Evolutionary conservation across 2,888 invertebrate genomes (phyloP), one percentile per base, ranked within the genome.

Genomic region (Scaptomyza polygonia): DNA sequence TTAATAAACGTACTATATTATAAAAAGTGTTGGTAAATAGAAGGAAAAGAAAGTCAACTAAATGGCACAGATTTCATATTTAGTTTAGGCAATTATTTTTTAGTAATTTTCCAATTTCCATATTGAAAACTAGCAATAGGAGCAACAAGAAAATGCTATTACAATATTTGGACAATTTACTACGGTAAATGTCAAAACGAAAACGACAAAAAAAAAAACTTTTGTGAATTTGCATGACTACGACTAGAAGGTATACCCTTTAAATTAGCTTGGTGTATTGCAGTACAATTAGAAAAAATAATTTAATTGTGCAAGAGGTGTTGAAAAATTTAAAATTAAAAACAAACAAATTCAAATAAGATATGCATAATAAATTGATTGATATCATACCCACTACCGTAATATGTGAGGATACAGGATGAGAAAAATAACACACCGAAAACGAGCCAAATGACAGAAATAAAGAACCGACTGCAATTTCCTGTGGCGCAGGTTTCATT

Each of bases 381-480:
- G 25, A 5, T 25, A 48, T 30, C 16, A 47, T 6, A n/a, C 8
- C 5, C 30, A 2, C 12, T 18, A 4, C 2, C n/a, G n/a, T 30
- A 18, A 8, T 21, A 3, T 3, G 36, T n/a, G 6, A 5, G 36
- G 5, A 5, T 55, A 34, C 36, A 58, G 44, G 57, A 54, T 44
- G 14, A 48, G 43, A 48, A 72, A 21, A 27, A 12, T n/a, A n/a
- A n/a, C n/a, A 32, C 18, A 16, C 12, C 18, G 16, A 29, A 64
- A 49, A 21, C 39, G 36, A 42, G 34, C 16, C n/a, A 66, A 55
- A 30, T 30, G 51, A 51, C 45, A 51, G 34, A 30, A 27, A 55
- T 55, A 43, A 55, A 66, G 53, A 47, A 49, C 40, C 45, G 66
- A 78, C 40, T 74, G 72, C 71, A 84, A 80, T 80, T 80, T 80